Conservation (phyloP, 2,113 vertebrate genomes). For the Embiotoca jacksoni region DNA sequence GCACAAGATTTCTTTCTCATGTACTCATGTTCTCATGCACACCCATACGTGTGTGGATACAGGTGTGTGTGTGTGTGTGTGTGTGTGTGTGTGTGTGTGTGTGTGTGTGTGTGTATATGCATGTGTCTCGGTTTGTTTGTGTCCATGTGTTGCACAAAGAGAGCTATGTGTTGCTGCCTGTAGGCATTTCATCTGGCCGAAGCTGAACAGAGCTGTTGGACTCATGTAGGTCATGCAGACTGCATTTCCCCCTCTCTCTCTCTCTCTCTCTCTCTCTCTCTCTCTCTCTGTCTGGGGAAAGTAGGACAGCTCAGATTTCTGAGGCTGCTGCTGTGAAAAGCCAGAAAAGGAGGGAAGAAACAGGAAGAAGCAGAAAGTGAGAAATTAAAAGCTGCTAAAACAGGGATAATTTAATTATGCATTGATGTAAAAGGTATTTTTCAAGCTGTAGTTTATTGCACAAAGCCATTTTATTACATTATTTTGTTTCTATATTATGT, state of each 20-base stretch:
- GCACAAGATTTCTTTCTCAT: neutral
- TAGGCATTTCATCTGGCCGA: slow-evolving; percentile 69
- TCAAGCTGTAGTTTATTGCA: neutral
- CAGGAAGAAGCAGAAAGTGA: slow-evolving; percentile 40
- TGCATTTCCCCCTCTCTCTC: slow-evolving; percentile 62
- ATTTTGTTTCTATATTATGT: neutral
- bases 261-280: slow-evolving; percentile 25
- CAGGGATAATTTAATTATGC: slow-evolving; percentile 18
- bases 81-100: slow-evolving; percentile 21
- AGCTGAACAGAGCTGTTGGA: slow-evolving; percentile 76
- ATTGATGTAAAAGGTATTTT: neutral
- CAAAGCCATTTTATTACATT: neutral
- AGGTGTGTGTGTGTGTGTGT: slow-evolving; percentile 28
- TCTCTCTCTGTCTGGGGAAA: slow-evolving; percentile 76
- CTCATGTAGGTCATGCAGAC: slow-evolving; percentile 87
- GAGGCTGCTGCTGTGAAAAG: slow-evolving; percentile 64
- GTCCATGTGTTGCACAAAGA: slow-evolving; percentile 47
- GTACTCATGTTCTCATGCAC: neutral
- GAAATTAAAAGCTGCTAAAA: slow-evolving; percentile 10
- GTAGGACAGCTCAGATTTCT: slow-evolving; percentile 86
- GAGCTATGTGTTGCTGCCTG: slow-evolving; percentile 71
- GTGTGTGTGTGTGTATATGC: neutral
- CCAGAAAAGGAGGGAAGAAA: slow-evolving; percentile 34
- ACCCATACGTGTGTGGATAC: neutral
- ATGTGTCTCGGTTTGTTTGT: slow-evolving; percentile 16